Percentiles rank a stretch among this genome's conserved stretches.
Evolutionary conservation across 2,113 vertebrate species (phyloP).

Genomic region (Conger conger): DNA sequence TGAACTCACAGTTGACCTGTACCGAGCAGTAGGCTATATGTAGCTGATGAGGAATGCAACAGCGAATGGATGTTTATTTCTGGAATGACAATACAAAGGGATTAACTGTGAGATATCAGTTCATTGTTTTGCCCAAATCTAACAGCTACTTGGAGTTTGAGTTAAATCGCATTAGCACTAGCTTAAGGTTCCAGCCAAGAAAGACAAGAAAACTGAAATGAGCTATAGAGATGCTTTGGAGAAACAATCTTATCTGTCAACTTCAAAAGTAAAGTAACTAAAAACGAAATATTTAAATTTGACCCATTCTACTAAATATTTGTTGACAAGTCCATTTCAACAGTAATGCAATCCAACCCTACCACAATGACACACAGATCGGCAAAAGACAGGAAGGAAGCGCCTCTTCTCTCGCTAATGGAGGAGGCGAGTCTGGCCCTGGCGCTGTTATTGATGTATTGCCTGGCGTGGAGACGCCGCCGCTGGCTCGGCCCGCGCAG

Average conservation of each 20-base stretch:
- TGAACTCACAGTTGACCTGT: neutral
- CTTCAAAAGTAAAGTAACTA: too few relatives aligned
- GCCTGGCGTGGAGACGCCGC: constrained; percentile 33
- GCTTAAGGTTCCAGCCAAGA: too few relatives aligned
- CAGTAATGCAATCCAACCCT: constrained; percentile 46
- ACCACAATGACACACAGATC: neutral
- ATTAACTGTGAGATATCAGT: neutral
- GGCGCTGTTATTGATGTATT: constrained; percentile 41
- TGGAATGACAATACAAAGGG: neutral
- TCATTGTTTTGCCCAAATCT: too few relatives aligned
- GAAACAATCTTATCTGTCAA: too few relatives aligned
- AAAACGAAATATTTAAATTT: neutral
- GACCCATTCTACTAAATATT: constrained; percentile 38
- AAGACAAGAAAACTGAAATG: too few relatives aligned
- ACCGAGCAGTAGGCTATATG: neutral
- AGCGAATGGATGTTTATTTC: neutral
- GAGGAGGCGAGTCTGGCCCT: constrained; percentile 3
- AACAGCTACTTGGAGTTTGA: neutral
- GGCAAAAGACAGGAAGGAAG: constrained; percentile 20
- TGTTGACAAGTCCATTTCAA: constrained; percentile 33
- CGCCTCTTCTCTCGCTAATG: neutral
- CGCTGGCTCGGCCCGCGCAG: constrained; percentile 11
- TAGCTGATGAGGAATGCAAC: neutral
- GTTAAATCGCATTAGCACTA: neutral
- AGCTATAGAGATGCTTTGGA: too few relatives aligned